These are phyloP conservation scores for Synodontis membranacea DNA, from an alignment of 2,113 vertebrate genomes.

Conservation along the genomic window DNA sequence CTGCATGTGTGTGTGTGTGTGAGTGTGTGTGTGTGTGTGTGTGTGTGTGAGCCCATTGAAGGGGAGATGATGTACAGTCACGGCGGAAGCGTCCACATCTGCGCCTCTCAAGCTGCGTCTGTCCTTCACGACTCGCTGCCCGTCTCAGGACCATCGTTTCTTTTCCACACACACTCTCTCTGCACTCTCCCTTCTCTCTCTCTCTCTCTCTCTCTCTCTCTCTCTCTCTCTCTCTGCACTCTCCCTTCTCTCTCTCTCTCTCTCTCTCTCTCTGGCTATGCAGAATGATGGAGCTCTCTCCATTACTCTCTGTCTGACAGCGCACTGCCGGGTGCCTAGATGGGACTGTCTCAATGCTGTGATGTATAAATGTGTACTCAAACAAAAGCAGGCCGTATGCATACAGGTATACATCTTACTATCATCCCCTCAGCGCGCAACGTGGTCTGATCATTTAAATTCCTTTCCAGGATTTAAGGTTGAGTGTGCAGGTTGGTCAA, in stretches of 20 bases:
- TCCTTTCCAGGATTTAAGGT: background rate
- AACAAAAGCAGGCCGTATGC: conserved; percentile 50
- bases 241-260: conserved; percentile 25
- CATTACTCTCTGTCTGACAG: conserved; percentile 64
- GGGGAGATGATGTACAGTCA: conserved; percentile 91
- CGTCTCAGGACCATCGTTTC: conserved; percentile 70
- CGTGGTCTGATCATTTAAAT: background rate
- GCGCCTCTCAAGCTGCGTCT: conserved; percentile 77
- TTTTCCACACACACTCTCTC: conserved; percentile 43
- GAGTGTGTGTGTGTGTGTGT: conserved; percentile 46
- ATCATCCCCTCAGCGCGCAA: background rate
- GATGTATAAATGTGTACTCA: conserved; percentile 63
- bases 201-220: background rate
- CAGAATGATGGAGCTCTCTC: conserved; percentile 58
- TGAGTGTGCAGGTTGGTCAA: background rate
- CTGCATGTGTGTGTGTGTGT: conserved; percentile 53
- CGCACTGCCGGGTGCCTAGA: conserved; percentile 47
- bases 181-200: background rate
- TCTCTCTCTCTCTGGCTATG: conserved; percentile 2
- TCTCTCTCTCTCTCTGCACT: conserved; percentile 12
- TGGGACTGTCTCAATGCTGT: conserved; percentile 28
- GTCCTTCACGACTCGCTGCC: conserved; percentile 90
- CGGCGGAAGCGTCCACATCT: conserved; percentile 78
- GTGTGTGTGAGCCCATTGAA: conserved; percentile 75
- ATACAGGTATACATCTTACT: conserved; percentile 51